Evolutionary conservation across 2,888 invertebrate genomes (phyloP), one percentile per base, ranked within the genome.

Genomic region (Cecidostiba fungosa): DNA sequence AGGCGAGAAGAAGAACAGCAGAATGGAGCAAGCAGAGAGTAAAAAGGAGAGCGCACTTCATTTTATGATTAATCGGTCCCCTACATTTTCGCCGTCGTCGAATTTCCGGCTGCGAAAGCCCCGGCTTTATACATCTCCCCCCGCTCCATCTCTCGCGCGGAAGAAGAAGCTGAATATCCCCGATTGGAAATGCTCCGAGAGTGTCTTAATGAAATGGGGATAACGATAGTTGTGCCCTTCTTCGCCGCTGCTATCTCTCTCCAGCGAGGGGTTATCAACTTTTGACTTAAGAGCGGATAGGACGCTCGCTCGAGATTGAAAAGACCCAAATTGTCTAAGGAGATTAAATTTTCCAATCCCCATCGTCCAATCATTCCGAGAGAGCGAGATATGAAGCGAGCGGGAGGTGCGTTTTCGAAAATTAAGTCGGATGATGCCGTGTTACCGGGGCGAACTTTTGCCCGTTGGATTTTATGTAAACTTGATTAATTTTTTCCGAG

Each of bases 1-100:
- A 19, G 73, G 43, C 23, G 72, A 32, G 59, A 70, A 82, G 23
- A 43, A 66, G 19, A 36, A 26, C 26, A 62, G 16, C 14, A 23
- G 23, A 69, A 62, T 36, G 47, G 66, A 2, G 47, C 43, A 29
- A 62, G 54, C 54, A 23, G 26, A 32, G 69, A 69, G 76, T 77
- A 85, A 85, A 69, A 16, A 16, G 70, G 70, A 76, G 50, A 43
- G 69, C 50, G 82, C 73, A 19, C 69, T 86, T 86, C 80, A 86
- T 87, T 88, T 89, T 88, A 89, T 89, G 88, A 90, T 89, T 90
- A 90, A 90, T 89, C 89, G 89, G 85, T 88, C 88, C 84, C 85
- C 85, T 76, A 77, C 82, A 85, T 74, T 82, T 76, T 78, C 85
- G 82, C 82, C 82, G 29, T 76, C 74, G 74, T 76, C 74, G 74